A percentile compares a stretch with the other conserved stretches of the same genome.
phyloP scores from a whole-genome alignment of 2,113 vertebrate species.

The Pipra filicauda region DNA sequence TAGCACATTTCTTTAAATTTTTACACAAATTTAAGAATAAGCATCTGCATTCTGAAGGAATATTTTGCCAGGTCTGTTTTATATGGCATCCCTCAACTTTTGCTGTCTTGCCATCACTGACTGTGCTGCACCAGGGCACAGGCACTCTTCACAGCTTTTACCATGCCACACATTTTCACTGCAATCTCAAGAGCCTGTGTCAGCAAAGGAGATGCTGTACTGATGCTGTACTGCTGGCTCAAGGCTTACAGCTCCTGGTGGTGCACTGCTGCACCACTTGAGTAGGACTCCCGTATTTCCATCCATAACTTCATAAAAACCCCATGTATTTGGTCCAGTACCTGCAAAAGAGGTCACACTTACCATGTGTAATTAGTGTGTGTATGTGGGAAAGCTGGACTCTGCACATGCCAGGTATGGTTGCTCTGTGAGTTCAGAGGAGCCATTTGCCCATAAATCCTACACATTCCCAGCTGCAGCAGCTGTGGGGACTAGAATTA shows the following conservation, averaged over 20 bases:
- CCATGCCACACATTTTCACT: background rate
- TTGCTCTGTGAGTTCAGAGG: background rate
- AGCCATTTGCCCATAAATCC: background rate
- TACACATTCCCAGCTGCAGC: background rate
- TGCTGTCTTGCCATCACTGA: background rate
- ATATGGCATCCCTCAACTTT: background rate
- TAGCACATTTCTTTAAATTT: background rate
- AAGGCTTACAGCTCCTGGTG: background rate
- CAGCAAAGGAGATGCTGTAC: background rate
- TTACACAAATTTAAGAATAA: background rate
- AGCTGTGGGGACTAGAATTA: background rate
- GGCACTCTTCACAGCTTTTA: background rate
- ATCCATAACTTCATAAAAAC: background rate
- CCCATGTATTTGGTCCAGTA: background rate
- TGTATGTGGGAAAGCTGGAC: accelerated
- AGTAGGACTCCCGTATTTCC: background rate
- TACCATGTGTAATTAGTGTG: accelerated
- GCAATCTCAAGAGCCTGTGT: background rate
- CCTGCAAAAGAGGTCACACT: background rate
- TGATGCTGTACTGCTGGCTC: background rate
- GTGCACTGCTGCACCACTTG: background rate
- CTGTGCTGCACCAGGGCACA: background rate
- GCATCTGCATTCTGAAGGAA: background rate
- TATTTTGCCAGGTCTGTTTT: background rate
- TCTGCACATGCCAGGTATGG: background rate